Percentiles rank a stretch among this genome's conserved stretches.
Conservation (phyloP, 2,888 invertebrate species). For the Lasiommata megera region DNA sequence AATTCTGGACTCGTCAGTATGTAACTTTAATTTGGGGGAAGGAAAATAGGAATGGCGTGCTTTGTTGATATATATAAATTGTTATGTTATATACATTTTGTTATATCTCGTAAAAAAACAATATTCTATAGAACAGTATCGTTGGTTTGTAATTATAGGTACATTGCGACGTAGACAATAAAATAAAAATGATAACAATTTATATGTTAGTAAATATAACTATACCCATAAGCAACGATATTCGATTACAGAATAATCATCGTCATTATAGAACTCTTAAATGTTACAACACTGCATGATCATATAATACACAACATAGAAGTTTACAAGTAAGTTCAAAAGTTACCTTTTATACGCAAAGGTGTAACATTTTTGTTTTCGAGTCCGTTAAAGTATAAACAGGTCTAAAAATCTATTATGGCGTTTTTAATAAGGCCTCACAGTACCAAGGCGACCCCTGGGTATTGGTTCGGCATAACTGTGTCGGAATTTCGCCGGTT, state of each 20-base stretch:
- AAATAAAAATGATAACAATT: slow-evolving; percentile 13
- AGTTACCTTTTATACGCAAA: neutral
- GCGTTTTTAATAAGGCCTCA: slow-evolving; percentile 74
- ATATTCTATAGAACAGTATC: slow-evolving; percentile 15
- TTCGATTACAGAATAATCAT: slow-evolving; percentile 25
- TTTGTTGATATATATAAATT: slow-evolving; percentile 17
- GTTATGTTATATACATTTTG: slow-evolving; percentile 22
- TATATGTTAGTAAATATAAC: slow-evolving; percentile 12
- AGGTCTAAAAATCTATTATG: slow-evolving; percentile 58
- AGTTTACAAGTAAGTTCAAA: neutral
- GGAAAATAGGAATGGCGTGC: slow-evolving; percentile 4
- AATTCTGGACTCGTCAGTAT: no score
- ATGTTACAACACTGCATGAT: neutral
- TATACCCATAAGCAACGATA: slow-evolving; percentile 9
- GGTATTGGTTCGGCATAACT: slow-evolving; percentile 86
- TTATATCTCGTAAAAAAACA: neutral
- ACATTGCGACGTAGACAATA: slow-evolving; percentile 12
- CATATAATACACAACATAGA: neutral
- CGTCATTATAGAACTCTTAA: slow-evolving; percentile 16
- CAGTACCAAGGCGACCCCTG: slow-evolving; percentile 72
- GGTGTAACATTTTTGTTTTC: neutral
- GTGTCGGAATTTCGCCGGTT: slow-evolving; percentile 79
- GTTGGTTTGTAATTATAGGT: slow-evolving; percentile 16
- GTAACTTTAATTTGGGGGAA: no score
- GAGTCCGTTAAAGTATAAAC: slow-evolving; percentile 15